These are phyloP conservation scores for Chromis chromis DNA, from an alignment of 2,797 vertebrate species.

Conservation along the genomic window DNA sequence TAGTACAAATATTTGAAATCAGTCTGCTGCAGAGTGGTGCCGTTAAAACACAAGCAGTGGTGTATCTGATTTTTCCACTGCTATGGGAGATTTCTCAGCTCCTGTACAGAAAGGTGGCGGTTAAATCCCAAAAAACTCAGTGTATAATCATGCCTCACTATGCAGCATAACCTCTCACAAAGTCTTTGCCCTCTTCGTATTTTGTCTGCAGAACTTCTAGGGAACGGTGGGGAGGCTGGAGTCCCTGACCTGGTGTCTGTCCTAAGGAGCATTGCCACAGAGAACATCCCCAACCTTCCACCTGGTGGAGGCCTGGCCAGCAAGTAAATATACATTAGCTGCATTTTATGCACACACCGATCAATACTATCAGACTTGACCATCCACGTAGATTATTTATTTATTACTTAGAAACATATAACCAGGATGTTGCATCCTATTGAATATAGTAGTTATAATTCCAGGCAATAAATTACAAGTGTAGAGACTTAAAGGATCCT, in stretches of 20 bases:
- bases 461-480: background rate
- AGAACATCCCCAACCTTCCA: constrained; percentile 97
- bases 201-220: constrained; percentile 90
- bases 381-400: background rate
- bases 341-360: constrained; percentile 12
- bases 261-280: constrained; percentile 95
- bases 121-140: background rate
- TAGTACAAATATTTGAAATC: constrained; percentile 54
- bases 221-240: constrained; percentile 92
- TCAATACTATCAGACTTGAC: background rate
- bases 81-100: constrained; percentile 5
- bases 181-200: constrained; percentile 13
- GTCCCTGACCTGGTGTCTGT: constrained; percentile 96
- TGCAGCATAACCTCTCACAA: constrained; percentile 3
- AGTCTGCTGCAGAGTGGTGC: constrained; percentile 17
- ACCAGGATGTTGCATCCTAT: background rate
- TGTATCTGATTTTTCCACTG: constrained; percentile 25
- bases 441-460: background rate
- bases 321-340: constrained; percentile 89
- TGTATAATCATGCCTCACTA: background rate
- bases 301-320: constrained; percentile 98
- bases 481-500: no score
- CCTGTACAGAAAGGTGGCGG: background rate
- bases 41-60: background rate
- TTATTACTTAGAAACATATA: background rate